These are phyloP conservation scores for Paratrypauchen microcephalus DNA, from an alignment of 2,797 vertebrate species.

Conservation along the genomic window DNA sequence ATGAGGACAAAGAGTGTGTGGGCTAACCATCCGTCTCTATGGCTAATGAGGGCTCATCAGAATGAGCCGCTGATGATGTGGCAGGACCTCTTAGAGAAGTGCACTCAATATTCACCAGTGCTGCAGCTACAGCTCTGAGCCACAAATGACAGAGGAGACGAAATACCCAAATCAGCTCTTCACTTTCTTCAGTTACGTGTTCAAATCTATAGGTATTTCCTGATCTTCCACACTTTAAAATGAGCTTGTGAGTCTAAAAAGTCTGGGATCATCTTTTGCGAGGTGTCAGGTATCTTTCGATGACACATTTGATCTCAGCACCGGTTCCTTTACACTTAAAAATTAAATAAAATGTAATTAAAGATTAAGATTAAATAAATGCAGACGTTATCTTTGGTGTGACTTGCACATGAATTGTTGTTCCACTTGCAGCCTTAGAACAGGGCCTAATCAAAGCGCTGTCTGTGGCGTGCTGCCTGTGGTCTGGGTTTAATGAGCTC, in stretches of 20 bases:
- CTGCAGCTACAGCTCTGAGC: constrained; percentile 24
- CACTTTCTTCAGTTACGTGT: background rate
- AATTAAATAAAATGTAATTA: constrained; percentile 24
- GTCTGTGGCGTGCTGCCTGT: too few relatives aligned
- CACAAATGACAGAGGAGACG: background rate
- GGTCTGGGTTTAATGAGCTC: constrained; percentile 34
- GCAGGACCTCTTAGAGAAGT: constrained; percentile 48
- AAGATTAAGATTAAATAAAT: too few relatives aligned
- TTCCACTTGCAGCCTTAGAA: too few relatives aligned
- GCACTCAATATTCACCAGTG: constrained; percentile 48
- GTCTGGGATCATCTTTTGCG: background rate
- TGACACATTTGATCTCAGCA: background rate
- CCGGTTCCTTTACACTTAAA: background rate
- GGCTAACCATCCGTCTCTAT: constrained; percentile 56
- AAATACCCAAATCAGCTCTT: background rate
- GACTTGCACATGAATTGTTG: too few relatives aligned
- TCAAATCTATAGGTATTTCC: background rate
- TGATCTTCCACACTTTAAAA: too few relatives aligned
- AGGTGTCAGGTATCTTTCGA: constrained; percentile 39
- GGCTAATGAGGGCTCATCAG: constrained; percentile 62
- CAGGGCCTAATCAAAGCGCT: too few relatives aligned
- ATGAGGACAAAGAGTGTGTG: constrained; percentile 61
- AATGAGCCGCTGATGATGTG: constrained; percentile 68
- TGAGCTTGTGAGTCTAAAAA: background rate
- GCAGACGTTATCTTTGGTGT: too few relatives aligned